Evolutionary conservation across 2,113 vertebrate species (phyloP).

Genomic region (Protomyctophum bolini): DNA sequence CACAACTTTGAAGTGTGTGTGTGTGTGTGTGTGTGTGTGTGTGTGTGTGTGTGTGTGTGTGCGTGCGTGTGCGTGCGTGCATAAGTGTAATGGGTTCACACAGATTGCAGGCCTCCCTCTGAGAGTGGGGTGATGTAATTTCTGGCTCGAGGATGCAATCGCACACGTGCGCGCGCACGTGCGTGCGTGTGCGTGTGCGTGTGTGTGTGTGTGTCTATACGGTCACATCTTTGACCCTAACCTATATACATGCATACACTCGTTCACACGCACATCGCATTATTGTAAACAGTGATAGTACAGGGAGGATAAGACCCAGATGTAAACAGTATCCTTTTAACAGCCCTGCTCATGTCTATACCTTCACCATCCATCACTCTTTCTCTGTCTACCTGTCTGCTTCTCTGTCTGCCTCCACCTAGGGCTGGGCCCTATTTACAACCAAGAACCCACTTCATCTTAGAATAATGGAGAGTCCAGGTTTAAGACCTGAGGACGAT

Average conservation of each 20-base stretch:
- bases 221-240: too few relatives aligned
- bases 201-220: too few relatives aligned
- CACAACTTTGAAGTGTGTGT: constrained; percentile 37
- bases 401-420: constrained; percentile 6
- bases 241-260: too few relatives aligned
- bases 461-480: too few relatives aligned
- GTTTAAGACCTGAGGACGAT: too few relatives aligned
- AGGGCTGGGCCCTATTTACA: too few relatives aligned
- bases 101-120: constrained; percentile 24
- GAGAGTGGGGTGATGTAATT: constrained; percentile 60
- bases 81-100: constrained; percentile 47
- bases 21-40: background rate
- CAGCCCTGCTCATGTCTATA: background rate
- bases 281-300: constrained; percentile 10
- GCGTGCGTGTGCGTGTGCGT: too few relatives aligned
- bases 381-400: background rate
- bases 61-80: constrained; percentile 9
- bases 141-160: constrained; percentile 48
- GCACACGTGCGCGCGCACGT: too few relatives aligned
- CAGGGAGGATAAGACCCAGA: constrained; percentile 19
- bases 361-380: background rate
- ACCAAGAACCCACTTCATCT: too few relatives aligned
- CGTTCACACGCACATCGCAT: background rate
- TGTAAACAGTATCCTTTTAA: background rate
- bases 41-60: too few relatives aligned